Conservation (phyloP, 2,888 invertebrate genomes). For the Hedychridium roseum region DNA sequence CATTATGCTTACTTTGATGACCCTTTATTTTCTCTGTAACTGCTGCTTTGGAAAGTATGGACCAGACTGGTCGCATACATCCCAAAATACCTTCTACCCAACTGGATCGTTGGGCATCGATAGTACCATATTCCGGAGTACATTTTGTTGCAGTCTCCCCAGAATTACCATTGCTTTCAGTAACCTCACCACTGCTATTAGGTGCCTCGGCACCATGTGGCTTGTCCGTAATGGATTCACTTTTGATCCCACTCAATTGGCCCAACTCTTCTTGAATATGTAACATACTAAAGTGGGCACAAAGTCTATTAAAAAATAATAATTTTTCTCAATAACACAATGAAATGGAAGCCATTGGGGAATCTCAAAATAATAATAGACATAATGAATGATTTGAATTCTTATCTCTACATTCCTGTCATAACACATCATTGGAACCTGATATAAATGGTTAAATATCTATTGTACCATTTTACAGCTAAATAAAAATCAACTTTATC, state of each 20-base stretch:
- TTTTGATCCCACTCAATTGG: slow-evolving; percentile 63
- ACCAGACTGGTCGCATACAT: slow-evolving; percentile 87
- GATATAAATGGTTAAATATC: not conserved
- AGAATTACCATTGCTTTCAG: slow-evolving; percentile 52
- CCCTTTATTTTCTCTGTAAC: slow-evolving; percentile 74
- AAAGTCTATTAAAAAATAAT: not conserved
- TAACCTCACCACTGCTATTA: slow-evolving; percentile 44
- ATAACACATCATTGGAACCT: not conserved
- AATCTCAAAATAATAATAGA: not conserved
- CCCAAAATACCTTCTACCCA: slow-evolving; percentile 88
- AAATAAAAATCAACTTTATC: not conserved
- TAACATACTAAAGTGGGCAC: slow-evolving; percentile 66
- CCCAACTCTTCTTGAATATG: slow-evolving; percentile 73
- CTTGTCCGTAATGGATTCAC: slow-evolving; percentile 48
- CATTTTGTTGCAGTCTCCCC: slow-evolving; percentile 55
- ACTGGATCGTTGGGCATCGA: slow-evolving; percentile 68
- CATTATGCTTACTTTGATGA: slow-evolving; percentile 67
- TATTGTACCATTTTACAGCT: not conserved
- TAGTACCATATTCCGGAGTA: slow-evolving; percentile 46
- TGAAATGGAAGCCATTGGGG: not conserved
- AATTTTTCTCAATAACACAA: not conserved
- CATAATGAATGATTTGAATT: not conserved
- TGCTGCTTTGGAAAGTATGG: slow-evolving; percentile 83
- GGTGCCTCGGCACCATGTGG: slow-evolving; percentile 48
- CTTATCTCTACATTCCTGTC: not conserved